Conservation (phyloP, 2,797 vertebrate genomes). For the Coregonus sp. region DNA sequence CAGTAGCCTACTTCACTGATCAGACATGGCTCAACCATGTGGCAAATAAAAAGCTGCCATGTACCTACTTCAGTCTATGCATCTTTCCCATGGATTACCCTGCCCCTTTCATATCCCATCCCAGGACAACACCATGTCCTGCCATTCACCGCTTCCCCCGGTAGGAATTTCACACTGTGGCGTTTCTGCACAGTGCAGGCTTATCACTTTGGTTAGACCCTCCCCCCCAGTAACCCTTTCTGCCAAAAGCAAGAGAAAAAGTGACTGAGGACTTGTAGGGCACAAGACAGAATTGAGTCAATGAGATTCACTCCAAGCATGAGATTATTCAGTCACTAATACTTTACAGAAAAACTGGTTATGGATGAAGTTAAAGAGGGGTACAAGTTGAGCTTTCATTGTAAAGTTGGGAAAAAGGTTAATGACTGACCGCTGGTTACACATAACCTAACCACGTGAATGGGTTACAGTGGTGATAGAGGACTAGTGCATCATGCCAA, state of each 20-base stretch:
- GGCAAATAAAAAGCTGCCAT: not conserved
- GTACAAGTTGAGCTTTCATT: too few relatives aligned
- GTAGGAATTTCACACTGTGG: slow-evolving; percentile 48
- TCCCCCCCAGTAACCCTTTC: not conserved
- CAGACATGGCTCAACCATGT: not conserved
- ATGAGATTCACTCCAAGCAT: too few relatives aligned
- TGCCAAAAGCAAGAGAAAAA: not conserved
- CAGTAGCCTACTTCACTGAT: not conserved
- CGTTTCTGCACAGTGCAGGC: slow-evolving; percentile 23
- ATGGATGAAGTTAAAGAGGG: too few relatives aligned
- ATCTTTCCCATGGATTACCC: not conserved
- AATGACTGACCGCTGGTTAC: too few relatives aligned
- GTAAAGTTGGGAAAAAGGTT: too few relatives aligned
- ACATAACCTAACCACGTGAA: too few relatives aligned
- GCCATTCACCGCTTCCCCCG: slow-evolving; percentile 10
- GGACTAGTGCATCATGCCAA: too few relatives aligned
- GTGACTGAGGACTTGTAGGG: not conserved
- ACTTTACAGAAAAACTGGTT: too few relatives aligned
- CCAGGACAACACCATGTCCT: slow-evolving; percentile 8
- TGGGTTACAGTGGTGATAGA: not conserved
- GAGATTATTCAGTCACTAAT: not conserved
- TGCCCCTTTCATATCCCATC: not conserved
- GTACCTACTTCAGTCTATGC: not conserved
- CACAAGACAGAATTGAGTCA: not conserved
- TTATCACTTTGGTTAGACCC: slow-evolving; percentile 17